A percentile compares a stretch with the other conserved stretches of the same genome.
phyloP scores from a whole-genome alignment of 1,140 invertebrate species.

The Venturia canescens region DNA sequence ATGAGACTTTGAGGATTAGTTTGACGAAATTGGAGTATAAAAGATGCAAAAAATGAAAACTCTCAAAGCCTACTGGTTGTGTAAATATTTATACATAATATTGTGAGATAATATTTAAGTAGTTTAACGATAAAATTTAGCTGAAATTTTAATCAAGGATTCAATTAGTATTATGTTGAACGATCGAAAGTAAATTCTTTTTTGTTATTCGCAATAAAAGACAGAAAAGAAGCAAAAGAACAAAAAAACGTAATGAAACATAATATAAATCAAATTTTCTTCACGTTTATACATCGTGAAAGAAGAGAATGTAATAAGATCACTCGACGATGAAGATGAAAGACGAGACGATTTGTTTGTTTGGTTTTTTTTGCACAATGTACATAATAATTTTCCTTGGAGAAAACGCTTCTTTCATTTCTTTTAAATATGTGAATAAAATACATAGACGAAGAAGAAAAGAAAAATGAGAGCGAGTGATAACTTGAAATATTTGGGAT shows the following conservation, averaged over 20 bases:
- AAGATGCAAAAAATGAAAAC: not conserved
- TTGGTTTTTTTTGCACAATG: not conserved
- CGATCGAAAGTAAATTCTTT: constrained; percentile 14
- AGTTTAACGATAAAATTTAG: constrained; percentile 4
- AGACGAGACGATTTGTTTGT: not conserved
- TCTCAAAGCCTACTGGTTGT: constrained; percentile 7
- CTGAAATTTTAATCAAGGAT: constrained; percentile 24
- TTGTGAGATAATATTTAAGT: constrained; percentile 38
- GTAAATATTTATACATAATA: constrained; percentile 27
- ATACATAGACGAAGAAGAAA: not conserved
- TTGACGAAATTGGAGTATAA: not conserved
- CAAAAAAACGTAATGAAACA: too few relatives aligned
- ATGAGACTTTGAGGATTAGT: constrained; percentile 3
- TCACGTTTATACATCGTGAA: too few relatives aligned
- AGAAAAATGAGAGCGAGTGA: not conserved
- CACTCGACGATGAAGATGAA: not conserved
- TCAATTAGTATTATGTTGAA: not conserved
- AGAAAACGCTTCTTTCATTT: too few relatives aligned
- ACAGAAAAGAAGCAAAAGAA: too few relatives aligned
- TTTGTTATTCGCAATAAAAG: constrained; percentile 1
- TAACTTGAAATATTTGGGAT: too few relatives aligned
- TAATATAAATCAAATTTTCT: too few relatives aligned
- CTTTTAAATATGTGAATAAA: too few relatives aligned
- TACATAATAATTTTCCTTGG: too few relatives aligned
- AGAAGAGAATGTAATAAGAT: not conserved